Evolutionary conservation across 30 jellyfish, hydroid and myxozoan genomes (phyloP), one percentile per base, ranked within the genome.

Genomic region (Aurelia sp.): DNA sequence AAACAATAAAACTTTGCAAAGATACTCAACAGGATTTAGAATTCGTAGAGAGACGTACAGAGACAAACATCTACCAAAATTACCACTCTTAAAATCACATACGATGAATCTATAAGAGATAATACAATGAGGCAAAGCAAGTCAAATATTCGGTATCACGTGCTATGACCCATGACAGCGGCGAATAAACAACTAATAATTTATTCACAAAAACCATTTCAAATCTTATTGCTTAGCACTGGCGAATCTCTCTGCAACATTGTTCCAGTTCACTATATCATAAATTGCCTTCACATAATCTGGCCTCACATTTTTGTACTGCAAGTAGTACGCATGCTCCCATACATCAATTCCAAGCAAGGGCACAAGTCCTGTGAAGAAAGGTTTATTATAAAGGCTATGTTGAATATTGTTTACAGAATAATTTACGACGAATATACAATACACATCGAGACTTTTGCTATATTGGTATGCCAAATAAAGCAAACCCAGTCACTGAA

Each of bases 271-370:
- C 62, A 92, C 96, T n/a, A 91, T 85, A 58, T 93, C 57, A 67
- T 68, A 91, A 47, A 96, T 91, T 37, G 97, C 98, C 66, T 84
- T 92, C 73, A 96, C 98, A 75, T 96, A 96, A 50, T 92, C 98
- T 6, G 97, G 98, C 13, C 98, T 94, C 55, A 91, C 98, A 66
- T 96, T 96, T 90, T 92, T 96, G 91, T 96, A 96, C 71, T 96
- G 99, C 48, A 96, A 84, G 92, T 91, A 91, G 82, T 96, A 96
- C 27, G 99, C 99, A 81, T 96, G 99, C 86, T 96, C 99, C 99
- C 99, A 96, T 5, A 92, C 98, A 71, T 96, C 99, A 73, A 96
- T 96, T 2, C 99, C 99, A 53, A 96, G 87, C 52, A 96, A 89
- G 3, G 99, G 99, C 27, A 92, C 87, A 27, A 79, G 91, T n/a